Percentiles rank a stretch among this genome's conserved stretches.
Evolutionary conservation across 2,888 invertebrate species (phyloP).

Genomic region (Griposia aprilina): DNA sequence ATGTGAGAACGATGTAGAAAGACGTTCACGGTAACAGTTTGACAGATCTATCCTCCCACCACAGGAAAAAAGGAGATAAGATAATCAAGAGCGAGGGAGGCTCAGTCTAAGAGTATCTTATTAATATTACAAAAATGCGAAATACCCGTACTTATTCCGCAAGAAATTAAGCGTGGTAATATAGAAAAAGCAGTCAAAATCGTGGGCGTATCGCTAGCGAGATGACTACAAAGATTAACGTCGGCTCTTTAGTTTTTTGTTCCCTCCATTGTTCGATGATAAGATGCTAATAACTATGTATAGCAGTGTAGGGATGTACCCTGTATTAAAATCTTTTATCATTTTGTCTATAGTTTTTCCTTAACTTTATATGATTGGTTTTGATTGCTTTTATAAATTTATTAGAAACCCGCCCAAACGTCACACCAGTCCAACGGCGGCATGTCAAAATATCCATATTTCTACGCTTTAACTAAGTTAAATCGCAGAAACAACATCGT

Average conservation of each 20-base stretch:
- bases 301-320: slow-evolving; percentile 64
- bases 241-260: slow-evolving; percentile 72
- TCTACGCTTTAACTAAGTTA: too few species aligned
- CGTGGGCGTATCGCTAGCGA: slow-evolving; percentile 55
- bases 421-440: too few species aligned
- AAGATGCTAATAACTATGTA: slow-evolving; percentile 71
- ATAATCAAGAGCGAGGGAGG: neutral
- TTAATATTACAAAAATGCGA: slow-evolving; percentile 22
- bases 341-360: neutral
- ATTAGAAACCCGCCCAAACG: too few species aligned
- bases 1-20: too few species aligned
- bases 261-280: slow-evolving; percentile 71
- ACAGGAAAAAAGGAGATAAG: neutral
- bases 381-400: neutral
- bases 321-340: neutral
- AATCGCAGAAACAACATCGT: too few species aligned
- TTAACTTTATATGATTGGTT: neutral
- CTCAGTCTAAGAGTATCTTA: neutral
- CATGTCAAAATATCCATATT: too few species aligned
- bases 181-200: slow-evolving; percentile 35
- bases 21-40: neutral
- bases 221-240: slow-evolving; percentile 70
- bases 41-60: neutral
- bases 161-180: slow-evolving; percentile 26
- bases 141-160: slow-evolving; percentile 4